Evolutionary conservation across 1,140 invertebrate species (phyloP), one percentile per base, ranked within the genome.

Genomic region (Elymnias hypermnestra): DNA sequence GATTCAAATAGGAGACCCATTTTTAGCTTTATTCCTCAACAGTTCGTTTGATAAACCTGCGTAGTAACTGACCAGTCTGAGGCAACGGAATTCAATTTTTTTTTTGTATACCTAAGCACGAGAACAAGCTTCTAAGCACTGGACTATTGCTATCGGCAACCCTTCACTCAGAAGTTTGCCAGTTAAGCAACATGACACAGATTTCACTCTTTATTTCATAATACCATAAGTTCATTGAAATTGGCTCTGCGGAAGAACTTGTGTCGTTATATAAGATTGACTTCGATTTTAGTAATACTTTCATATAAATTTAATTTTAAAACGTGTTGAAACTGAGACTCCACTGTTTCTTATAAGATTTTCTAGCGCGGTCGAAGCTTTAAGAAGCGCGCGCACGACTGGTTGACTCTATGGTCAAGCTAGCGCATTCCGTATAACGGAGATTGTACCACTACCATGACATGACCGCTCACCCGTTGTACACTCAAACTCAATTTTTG

Each of bases 1-100:
- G 63, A 57, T 57, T 88, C 85, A 36, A 81, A 84, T 55, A 84
- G 68, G 25, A 89, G 35, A 21, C 72, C 70, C 79, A 84, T 82
- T 53, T 48, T 73, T 45, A 13, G 45, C 31, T 13, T 25, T 35
- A 39, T 18, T 9, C 5, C 6, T 29, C n/a, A n/a, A 29, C 4
- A n/a, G 4, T 13, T 56, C 23, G 17, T 33, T 6, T 42, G 7
- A 14, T 6, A 21, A 21, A 3, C 3, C 3, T 21, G 19, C 19
- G 3, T 21, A 4, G 3, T 6, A 4, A 4, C 3, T 6, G 3
- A 4, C 6, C 19, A 21, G 6, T 6, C 3, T 6, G 3, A 21
- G 3, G 19, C 6, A 21, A 21, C 19, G 19, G 3, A 4, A 21
- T 21, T 3, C 19, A 21, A 21, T 21, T 21, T 21, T 21, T 21